These are phyloP conservation scores for Lepidocyrtinus sp. DNA, from an alignment of 2,888 invertebrate genomes.

Conservation along the genomic window DNA sequence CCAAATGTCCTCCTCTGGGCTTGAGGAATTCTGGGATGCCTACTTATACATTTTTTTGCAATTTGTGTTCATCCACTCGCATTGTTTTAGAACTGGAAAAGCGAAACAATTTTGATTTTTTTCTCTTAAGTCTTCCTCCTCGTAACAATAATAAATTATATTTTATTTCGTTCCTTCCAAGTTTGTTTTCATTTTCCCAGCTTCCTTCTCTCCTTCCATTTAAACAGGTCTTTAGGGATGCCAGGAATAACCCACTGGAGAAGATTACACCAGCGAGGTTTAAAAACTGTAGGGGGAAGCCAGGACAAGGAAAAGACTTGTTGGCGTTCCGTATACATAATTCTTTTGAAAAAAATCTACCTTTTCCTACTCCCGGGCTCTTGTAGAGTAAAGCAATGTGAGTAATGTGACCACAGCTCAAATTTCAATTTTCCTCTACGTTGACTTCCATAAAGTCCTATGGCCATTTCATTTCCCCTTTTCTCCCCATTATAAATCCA, in stretches of 20 bases:
- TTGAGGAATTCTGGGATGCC: neutral
- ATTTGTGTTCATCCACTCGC: neutral
- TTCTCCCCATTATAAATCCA: constrained; percentile 42
- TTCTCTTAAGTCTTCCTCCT: too few relatives aligned
- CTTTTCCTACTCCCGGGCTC: neutral
- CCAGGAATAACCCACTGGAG: neutral
- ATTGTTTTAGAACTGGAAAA: constrained; percentile 33
- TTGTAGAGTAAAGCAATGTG: constrained; percentile 38
- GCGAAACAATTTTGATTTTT: constrained; percentile 24
- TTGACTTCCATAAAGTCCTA: constrained; percentile 68
- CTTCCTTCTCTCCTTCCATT: constrained; percentile 12
- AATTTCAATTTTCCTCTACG: constrained; percentile 69
- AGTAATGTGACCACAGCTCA: constrained; percentile 69
- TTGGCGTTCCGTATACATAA: constrained; percentile 39
- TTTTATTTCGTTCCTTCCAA: constrained; percentile 25
- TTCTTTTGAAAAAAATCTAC: constrained; percentile 39
- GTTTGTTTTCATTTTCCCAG: constrained; percentile 9
- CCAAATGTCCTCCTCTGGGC: neutral
- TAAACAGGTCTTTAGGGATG: constrained; percentile 31
- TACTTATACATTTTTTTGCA: neutral
- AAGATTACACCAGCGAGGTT: neutral
- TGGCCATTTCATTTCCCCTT: constrained; percentile 52
- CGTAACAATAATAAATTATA: constrained; percentile 32
- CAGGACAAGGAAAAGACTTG: constrained; percentile 19
- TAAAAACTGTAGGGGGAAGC: too few relatives aligned